Evolutionary conservation across 2,113 vertebrate genomes (phyloP), one percentile per base, ranked within the genome.

Genomic region (Spheniscus mendiculus): DNA sequence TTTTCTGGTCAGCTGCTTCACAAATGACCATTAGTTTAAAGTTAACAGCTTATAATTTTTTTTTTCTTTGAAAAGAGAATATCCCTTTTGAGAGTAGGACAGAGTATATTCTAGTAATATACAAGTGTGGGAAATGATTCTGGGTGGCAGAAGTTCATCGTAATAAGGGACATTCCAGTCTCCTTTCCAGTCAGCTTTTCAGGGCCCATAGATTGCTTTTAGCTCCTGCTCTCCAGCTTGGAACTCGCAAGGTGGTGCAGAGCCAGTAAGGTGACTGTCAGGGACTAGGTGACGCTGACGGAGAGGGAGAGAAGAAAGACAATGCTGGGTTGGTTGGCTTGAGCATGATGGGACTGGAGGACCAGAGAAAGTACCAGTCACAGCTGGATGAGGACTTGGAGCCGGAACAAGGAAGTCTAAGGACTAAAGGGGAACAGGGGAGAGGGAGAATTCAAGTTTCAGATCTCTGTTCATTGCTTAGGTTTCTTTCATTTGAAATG

Each of bases 401-500:
- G 40, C 26, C 4, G 14, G 42, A 94, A 89, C 42, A 50, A 91
- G 73, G 73, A 94, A 50, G 65, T 72, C n/a, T 65, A 65, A 84
- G 52, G 65, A 82, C 63, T 89, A 82, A 94, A 92, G n/a, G n/a
- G 42, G 53, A 92, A 70, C 4, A 49, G 30, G 9, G 25, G 47
- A 91, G 44, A 81, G 47, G 42, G 55, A 71, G 34, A 89, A 72
- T 94, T 76, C 52, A 59, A 27, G 56, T 83, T 93, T 94, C 70
- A 72, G 25, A 55, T 95, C 79, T 91, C n/a, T 56, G 2, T 84
- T 81, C 5, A 34, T 87, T 62, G 42, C 59, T 96, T 73, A 53
- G 7, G 27, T 95, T 91, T 95, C 58, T 93, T 89, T 86, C 27
- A 49, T 84, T 91, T 95, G 67, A 83, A 94, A 96, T 84, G 30